Conservation (phyloP, 2,797 vertebrate genomes). For the Brotula barbata region DNA sequence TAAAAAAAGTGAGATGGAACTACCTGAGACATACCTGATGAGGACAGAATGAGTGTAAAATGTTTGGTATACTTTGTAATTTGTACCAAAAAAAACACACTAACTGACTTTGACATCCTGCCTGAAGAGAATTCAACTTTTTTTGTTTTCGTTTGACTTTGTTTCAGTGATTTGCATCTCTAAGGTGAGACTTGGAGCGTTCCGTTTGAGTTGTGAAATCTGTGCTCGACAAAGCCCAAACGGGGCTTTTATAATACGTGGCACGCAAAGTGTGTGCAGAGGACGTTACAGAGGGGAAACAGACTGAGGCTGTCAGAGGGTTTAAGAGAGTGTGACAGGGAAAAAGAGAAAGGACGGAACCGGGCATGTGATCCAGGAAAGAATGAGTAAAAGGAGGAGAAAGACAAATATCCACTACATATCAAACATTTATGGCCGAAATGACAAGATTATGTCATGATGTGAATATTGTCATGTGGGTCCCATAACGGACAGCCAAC, state of each 20-base stretch:
- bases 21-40: no score
- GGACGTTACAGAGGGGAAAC: not conserved
- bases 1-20: no score
- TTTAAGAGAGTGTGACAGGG: constrained; percentile 8
- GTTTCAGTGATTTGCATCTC: not conserved
- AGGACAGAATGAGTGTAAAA: no score
- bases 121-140: not conserved
- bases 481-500: not conserved
- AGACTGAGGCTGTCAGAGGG: constrained; percentile 6
- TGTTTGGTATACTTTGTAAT: no score
- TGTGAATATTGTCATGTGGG: constrained; percentile 1
- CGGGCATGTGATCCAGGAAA: constrained; percentile 32
- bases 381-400: constrained; percentile 26
- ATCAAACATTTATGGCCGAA: constrained; percentile 13
- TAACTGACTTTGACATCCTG: not conserved
- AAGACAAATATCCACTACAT: no score
- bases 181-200: not conserved
- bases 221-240: not conserved
- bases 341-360: not conserved
- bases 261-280: constrained; percentile 3
- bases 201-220: not conserved
- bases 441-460: constrained; percentile 20
- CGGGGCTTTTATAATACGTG: not conserved
- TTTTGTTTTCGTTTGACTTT: not conserved
- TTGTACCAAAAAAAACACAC: no score